These are phyloP conservation scores for Thripadectes ignobilis DNA, from an alignment of 2,797 vertebrate species.

Conservation along the genomic window DNA sequence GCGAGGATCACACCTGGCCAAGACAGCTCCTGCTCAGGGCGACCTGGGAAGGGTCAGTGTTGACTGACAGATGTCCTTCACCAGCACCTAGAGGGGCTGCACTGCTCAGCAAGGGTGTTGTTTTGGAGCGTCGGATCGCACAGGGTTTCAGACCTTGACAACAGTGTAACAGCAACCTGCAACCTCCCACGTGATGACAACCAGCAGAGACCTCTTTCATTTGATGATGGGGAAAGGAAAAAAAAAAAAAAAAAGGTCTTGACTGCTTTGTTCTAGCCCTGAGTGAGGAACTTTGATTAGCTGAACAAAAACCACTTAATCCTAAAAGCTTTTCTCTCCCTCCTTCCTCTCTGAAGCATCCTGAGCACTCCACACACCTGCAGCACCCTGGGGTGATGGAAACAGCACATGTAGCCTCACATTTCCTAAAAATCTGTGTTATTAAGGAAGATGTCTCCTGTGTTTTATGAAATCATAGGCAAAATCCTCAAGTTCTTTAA, in stretches of 20 bases:
- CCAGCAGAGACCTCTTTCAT: neutral
- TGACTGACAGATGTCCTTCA: neutral
- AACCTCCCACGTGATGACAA: fast-evolving
- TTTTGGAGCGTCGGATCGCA: fast-evolving
- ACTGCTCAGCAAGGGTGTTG: neutral
- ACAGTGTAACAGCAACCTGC: neutral
- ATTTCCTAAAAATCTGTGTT: neutral
- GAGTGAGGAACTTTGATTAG: slow-evolving; percentile 4
- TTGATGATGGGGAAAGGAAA: neutral
- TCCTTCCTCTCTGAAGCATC: slow-evolving; percentile 35
- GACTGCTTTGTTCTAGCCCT: neutral
- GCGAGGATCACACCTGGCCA: neutral
- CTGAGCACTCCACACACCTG: slow-evolving; percentile 35
- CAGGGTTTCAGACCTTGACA: neutral
- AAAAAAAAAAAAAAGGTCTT: neutral
- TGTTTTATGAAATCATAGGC: neutral
- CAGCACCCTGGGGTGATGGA: slow-evolving; percentile 5
- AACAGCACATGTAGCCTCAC: neutral
- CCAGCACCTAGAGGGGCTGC: neutral
- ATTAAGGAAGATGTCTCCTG: neutral
- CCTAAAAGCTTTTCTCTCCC: neutral
- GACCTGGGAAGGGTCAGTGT: neutral
- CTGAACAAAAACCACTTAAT: slow-evolving; percentile 27
- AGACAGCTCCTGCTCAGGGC: neutral
- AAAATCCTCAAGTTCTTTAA: neutral